These are phyloP conservation scores for Hydropsyche tenuis DNA, from an alignment of 1,140 invertebrate species.

Conservation along the genomic window DNA sequence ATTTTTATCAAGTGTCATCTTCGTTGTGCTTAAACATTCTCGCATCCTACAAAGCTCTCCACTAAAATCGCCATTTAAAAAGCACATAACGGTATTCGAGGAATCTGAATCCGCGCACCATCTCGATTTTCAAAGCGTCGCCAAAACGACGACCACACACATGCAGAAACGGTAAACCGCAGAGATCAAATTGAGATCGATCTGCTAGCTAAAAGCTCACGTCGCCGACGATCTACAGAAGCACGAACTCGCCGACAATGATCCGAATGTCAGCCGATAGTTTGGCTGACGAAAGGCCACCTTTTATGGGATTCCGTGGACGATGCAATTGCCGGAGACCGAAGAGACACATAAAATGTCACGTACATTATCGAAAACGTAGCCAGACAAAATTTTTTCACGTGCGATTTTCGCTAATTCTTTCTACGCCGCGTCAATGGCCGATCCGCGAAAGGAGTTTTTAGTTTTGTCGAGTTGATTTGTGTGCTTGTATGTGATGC, in stretches of 20 bases:
- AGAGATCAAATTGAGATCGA: background rate
- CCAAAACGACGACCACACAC: background rate
- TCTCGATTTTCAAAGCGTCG: background rate
- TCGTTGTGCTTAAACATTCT: too few species aligned
- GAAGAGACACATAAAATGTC: background rate
- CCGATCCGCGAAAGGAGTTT: too few species aligned
- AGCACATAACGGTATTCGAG: background rate
- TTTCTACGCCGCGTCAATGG: too few species aligned
- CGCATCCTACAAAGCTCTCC: too few species aligned
- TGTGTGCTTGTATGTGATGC: too few species aligned
- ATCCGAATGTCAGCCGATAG: background rate
- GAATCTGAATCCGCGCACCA: background rate
- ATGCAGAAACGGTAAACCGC: background rate
- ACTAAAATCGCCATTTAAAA: too few species aligned
- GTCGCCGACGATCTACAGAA: background rate
- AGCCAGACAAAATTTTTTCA: background rate
- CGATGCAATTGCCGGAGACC: too few species aligned
- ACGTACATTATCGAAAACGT: constrained; percentile 17
- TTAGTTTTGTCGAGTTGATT: too few species aligned
- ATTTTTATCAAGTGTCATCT: too few species aligned
- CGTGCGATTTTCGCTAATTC: background rate
- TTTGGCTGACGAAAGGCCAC: background rate
- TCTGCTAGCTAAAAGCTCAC: too few species aligned
- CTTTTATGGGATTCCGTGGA: background rate
- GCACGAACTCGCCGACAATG: constrained; percentile 16